phyloP scores from a whole-genome alignment of 37 sponge, comb jelly and placozoan species.

The Aplysina aerophoba region DNA sequence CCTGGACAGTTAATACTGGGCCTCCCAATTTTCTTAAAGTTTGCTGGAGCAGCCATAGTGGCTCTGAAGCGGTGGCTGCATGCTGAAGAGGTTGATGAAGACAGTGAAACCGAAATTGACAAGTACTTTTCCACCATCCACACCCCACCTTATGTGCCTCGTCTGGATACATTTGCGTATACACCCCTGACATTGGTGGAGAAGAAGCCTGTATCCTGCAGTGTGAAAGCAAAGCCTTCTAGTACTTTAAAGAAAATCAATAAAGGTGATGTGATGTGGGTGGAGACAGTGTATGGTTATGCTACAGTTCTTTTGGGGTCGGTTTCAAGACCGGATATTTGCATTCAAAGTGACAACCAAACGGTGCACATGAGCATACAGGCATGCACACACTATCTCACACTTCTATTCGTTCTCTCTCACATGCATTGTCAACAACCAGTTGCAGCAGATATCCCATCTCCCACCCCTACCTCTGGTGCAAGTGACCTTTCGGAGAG shows the following conservation, averaged over 20 bases:
- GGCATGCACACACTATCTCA: too few species aligned
- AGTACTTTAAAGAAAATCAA: neutral
- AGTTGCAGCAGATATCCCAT: too few species aligned
- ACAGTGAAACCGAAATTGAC: slow-evolving; percentile 40
- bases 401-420: too few species aligned
- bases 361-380: too few species aligned
- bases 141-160: neutral
- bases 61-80: slow-evolving; percentile 57
- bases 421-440: too few species aligned
- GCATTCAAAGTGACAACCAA: too few species aligned
- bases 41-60: slow-evolving; percentile 65
- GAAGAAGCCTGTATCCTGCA: neutral
- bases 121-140: slow-evolving; percentile 36
- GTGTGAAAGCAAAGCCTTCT: neutral
- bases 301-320: too few species aligned
- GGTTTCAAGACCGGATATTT: too few species aligned
- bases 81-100: slow-evolving; percentile 49
- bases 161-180: neutral
- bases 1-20: slow-evolving; percentile 49
- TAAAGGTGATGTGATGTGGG: neutral
- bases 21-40: slow-evolving; percentile 66
- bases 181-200: neutral
- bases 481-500: too few species aligned
- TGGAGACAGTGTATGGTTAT: too few species aligned
- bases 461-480: too few species aligned